Percentiles rank a stretch among this genome's conserved stretches.
Conservation (phyloP, 2,797 vertebrate species). For the Lepus oiostolus region DNA sequence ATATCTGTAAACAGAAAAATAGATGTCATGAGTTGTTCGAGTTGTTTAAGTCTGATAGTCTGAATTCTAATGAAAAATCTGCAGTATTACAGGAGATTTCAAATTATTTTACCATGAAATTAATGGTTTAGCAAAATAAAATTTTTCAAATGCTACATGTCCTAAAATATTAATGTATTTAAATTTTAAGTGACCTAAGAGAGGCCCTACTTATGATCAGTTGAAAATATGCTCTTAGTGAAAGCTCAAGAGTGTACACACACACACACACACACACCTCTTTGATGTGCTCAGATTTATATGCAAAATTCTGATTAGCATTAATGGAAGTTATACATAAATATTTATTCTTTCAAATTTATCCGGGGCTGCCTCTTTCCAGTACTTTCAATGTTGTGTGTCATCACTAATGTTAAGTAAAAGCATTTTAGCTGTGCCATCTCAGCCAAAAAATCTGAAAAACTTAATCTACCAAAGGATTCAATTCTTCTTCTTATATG, state of each 20-base stretch:
- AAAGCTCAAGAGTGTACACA: neutral
- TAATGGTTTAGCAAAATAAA: neutral
- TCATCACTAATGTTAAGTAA: neutral
- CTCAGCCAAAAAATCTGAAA: neutral
- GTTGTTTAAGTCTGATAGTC: neutral
- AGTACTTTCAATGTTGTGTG: neutral
- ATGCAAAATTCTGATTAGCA: conserved; percentile 6
- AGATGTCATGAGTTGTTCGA: neutral
- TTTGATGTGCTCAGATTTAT: conserved; percentile 5
- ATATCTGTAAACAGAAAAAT: neutral
- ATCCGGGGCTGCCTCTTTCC: neutral
- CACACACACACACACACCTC: neutral
- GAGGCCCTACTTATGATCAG: conserved; percentile 25
- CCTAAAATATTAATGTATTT: conserved; percentile 49
- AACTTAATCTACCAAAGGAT: neutral
- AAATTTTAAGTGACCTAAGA: conserved; percentile 42
- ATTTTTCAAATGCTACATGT: neutral
- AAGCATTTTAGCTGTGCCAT: conserved; percentile 9
- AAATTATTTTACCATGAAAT: conserved; percentile 18
- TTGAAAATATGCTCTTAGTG: neutral
- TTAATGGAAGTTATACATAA: neutral
- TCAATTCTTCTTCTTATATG: neutral
- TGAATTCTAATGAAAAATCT: neutral
- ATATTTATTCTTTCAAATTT: conserved; percentile 43
- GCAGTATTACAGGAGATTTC: neutral